These are phyloP conservation scores for Drosophila teissieri DNA, from an alignment of 1,140 invertebrate species.

Conservation along the genomic window DNA sequence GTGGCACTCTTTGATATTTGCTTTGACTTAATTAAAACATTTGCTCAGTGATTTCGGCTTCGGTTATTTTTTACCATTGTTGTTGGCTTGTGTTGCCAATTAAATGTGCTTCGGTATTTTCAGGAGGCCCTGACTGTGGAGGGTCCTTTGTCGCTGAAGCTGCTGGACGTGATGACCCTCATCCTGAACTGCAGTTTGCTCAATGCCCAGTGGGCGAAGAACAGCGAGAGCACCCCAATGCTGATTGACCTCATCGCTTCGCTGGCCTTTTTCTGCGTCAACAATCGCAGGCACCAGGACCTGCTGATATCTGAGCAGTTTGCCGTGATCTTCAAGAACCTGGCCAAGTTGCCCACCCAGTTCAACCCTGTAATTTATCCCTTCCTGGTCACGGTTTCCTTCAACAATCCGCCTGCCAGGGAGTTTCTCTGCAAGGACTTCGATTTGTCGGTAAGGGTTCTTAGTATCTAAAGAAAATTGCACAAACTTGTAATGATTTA, in stretches of 20 bases:
- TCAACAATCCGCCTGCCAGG: slow-evolving; percentile 69
- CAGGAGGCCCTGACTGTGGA: slow-evolving; percentile 94
- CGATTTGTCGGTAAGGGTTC: slow-evolving; percentile 68
- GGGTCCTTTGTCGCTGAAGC: slow-evolving; percentile 91
- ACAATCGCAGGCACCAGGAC: slow-evolving; percentile 85
- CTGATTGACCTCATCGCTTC: slow-evolving; percentile 86
- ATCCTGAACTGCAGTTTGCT: slow-evolving; percentile 92
- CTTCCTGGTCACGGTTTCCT: slow-evolving; percentile 89
- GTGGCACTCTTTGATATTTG: slow-evolving; percentile 77
- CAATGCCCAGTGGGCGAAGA: slow-evolving; percentile 81
- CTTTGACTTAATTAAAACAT: slow-evolving; percentile 84
- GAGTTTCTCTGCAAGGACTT: slow-evolving; percentile 73
- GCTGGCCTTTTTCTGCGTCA: slow-evolving; percentile 86
- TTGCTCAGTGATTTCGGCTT: slow-evolving; percentile 69
- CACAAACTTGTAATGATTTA: neutral
- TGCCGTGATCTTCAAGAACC: slow-evolving; percentile 75
- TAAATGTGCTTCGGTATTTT: slow-evolving; percentile 70
- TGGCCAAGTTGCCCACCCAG: slow-evolving; percentile 71
- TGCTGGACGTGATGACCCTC: slow-evolving; percentile 94
- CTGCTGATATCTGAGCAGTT: slow-evolving; percentile 74
- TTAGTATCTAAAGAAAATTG: too few species aligned
- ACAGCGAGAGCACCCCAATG: slow-evolving; percentile 85
- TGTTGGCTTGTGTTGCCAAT: slow-evolving; percentile 62
- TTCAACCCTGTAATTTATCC: slow-evolving; percentile 93
- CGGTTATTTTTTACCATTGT: slow-evolving; percentile 37